Evolutionary conservation across 2,113 vertebrate species (phyloP), one percentile per base, ranked within the genome.

Genomic region (Nymphicus hollandicus): DNA sequence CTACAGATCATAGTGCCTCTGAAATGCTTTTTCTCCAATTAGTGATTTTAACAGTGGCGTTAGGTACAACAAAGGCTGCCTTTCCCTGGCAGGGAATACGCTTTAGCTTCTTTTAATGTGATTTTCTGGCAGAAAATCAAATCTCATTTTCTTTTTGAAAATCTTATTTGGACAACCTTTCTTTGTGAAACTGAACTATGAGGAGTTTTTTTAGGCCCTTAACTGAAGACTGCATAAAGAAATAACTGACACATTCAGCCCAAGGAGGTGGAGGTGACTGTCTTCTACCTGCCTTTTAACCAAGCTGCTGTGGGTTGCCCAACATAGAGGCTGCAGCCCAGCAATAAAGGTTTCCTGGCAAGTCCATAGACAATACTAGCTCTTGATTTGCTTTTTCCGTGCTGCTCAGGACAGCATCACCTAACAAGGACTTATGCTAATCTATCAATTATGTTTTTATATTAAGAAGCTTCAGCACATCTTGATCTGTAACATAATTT

Each of bases 11-110:
- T 15, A 50, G n/a, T 43, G 47, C 61, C 31, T 79, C 58, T 78
- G 80, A 77, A 91, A 81, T 43, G 39, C 9, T 17, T 87, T 88
- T 94, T 71, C 47, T 72, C 69, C 9, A 81, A 74, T 91, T 89
- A 76, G 27, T 68, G 65, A 18, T 81, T 93, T 94, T 53, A 83
- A 68, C 29, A 43, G 16, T 13, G 22, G 47, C 8, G 9, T 53
- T 84, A 66, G 27, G 64, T 66, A 69, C 29, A 65, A 76, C n/a
- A 80, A 71, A 79, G 53, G 44, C 82, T 86, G 53, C n/a, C 19
- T 82, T 64, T 87, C 15, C 18, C 63, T 91, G 58, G 20, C 44
- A 69, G 0, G 9, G 52, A 20, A 56, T 63, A 63, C 13, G 1
- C 11, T 81, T 15, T 33, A 49, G 4, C 52, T 93, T 74, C 29